Evolutionary conservation across 2,888 invertebrate species (phyloP).

Genomic region (Tiphia femorata): DNA sequence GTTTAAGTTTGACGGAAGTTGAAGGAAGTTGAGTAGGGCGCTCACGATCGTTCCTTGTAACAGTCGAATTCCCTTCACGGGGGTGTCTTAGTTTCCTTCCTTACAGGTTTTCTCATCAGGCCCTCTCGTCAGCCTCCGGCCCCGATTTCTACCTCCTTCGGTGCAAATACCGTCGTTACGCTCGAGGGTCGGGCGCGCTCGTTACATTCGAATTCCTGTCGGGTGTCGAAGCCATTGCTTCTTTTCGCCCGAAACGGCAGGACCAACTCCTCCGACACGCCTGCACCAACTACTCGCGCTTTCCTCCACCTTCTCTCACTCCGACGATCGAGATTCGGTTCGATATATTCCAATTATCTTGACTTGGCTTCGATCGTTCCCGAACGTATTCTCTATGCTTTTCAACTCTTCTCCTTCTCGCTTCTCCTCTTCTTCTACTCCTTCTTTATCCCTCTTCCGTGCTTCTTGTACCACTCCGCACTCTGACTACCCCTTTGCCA

Average conservation of each 20-base stretch:
- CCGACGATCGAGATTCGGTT: conserved; percentile 19
- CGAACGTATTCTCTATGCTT: background rate
- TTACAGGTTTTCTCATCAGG: background rate
- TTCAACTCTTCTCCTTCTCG: background rate
- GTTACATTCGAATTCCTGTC: conserved; percentile 26
- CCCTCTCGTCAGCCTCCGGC: no score
- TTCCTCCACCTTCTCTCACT: no score
- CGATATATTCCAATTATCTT: conserved; percentile 52
- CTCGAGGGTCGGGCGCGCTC: conserved; percentile 10
- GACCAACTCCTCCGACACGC: conserved; percentile 22
- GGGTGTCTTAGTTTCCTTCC: background rate
- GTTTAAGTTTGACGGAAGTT: conserved; percentile 14
- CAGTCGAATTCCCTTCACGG: background rate
- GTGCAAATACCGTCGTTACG: conserved; percentile 6
- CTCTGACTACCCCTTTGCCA: no score
- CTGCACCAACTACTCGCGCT: no score
- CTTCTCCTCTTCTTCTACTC: background rate
- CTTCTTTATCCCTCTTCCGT: conserved; percentile 1
- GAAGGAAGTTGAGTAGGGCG: background rate
- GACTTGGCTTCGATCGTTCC: conserved; percentile 34
- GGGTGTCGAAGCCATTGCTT: conserved; percentile 4
- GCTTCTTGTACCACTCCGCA: no score
- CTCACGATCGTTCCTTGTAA: background rate
- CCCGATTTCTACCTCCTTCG: background rate
- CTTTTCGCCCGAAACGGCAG: conserved; percentile 42